Base-by-base conservation (phyloP, 2,113 vertebrate species). In the Glareola pratincola region DNA sequence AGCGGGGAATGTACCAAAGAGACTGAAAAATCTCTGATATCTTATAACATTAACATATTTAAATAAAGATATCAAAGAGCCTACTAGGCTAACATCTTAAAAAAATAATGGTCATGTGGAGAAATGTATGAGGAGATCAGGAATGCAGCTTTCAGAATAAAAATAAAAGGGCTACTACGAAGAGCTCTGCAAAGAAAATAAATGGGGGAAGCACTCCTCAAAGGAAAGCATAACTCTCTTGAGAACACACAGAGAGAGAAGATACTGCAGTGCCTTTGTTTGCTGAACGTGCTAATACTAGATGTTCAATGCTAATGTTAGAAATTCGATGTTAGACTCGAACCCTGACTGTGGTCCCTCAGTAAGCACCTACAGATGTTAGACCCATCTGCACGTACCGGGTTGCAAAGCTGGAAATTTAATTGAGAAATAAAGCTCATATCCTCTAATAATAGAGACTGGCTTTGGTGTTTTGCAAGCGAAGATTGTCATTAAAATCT, bases 341-440 rank as follows among this genome's bases (percentile, higher is more conserved):
- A 53, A 10, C 24, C 20, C n/a, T 36, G 39, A 3, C 41, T 14
- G 20, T 15, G 78, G 22, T 47, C 48, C 62, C 34, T 56, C 4
- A 3, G 39, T 4, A 9, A 51, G 34, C 37, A 12, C 22, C 48
- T 21, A 1, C 8, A 27, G 73, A 6, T 47, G 59, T 12, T 34
- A 41, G 77, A 7, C 20, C 2, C 39, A 18, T 34, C 45, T 24
- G 36, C 45, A 24, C 2, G 1, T 16, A 5, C 47, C 5, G 0
- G 6, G 12, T 6, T 41, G 59, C 54, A 22, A 21, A 57, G 78
- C 56, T 51, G 37, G n/a, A 27, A 13, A 2, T 4, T 4, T 23
- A n/a, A 21, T 8, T 34, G 43, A 26, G 71, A 34, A 82, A 14
- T 8, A 12, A 29, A 59, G 53, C 66, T 83, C 21, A 1, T 50